Base-by-base conservation (phyloP, 2,113 vertebrate genomes). In the Arenaria interpres region DNA sequence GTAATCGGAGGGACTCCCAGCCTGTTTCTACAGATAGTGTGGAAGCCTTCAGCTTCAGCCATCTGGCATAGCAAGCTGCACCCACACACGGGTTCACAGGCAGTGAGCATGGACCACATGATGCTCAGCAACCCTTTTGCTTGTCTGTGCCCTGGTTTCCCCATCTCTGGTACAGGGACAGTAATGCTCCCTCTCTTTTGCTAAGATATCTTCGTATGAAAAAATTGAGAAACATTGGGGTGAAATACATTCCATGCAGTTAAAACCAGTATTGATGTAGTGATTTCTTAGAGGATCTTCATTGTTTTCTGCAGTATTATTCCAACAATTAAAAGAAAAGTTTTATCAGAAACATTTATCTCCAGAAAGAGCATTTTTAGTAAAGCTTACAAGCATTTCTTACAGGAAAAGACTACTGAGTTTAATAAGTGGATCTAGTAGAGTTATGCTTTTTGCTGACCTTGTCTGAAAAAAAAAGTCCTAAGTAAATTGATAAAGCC, bases 31-130 rank as follows among this genome's bases (percentile, higher is more conserved):
- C 57, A 77, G 59, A 62, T 14, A 82, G 46, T 30, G 46, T 41
- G 59, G 46, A 86, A 92, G 81, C 75, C 76, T 95, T 85, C 64
- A 59, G 57, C 59, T 72, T 46, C 71, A 86, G 75, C 75, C 85
- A 82, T 77, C 75, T 89, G 80, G 28, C 41, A 59, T 4, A 48
- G 85, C 53, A 81, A 63, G 54, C 77, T 68, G 82, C 8, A 0
- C 77, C 82, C 72, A 74, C 62, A 45, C n/a, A 16, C 30, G 46
- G 14, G 59, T 59, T 57, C 35, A 28, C 83, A 45, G 41, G 57
- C 67, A 45, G 25, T 17, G 22, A 39, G 41, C 28, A 17, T 19
- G 59, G 53, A 48, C 48, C n/a, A 39, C 62, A 16, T 10, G 54
- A 75, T 15, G 53, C n/a, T 6, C 45, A 64, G 32, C 33, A 54